Base-by-base conservation (phyloP, 64 coral and sea anemone species). In the Pachyseris speciosa region DNA sequence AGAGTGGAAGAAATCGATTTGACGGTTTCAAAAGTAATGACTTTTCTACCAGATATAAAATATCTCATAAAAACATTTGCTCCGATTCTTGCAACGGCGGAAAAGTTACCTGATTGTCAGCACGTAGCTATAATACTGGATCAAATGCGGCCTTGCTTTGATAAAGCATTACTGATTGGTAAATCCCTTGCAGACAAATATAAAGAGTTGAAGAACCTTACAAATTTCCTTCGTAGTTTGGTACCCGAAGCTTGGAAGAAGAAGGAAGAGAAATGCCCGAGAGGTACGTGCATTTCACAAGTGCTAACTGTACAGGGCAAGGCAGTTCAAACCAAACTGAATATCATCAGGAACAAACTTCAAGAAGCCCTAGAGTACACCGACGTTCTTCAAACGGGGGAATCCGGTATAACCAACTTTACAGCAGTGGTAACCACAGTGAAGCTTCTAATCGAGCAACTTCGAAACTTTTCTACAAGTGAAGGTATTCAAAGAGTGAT, bases 211-310 rank as follows among this genome's bases (percentile, higher is more conserved):
- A 32, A 70, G 40, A 92, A 87, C 19, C 88, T 88, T 30, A 26
- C 94, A 5, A 26, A 50, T 30, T 13, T 76, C 16, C 43, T 98
- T 27, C 73, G 61, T 16, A 43, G 60, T 25, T 83, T 98, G 88
- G 83, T 94, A 27, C 89, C 92, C 0, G 90, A 88, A 29, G 84
- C 89, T 20, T 88, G 93, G 64, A 90, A 80, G 25, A 92, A 89
- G 34, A 90, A 84, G 52, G 69, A 83, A 28, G 92, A 94, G 13
- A 94, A 94, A 55, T 98, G 96, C 47, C 65, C 94, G 25, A 98
- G 88, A 69, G 96, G 96, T 24, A 83, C 88, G 6, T 98, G 96
- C 61, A 83, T 98, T 37, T 88, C 89, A 8, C 92, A 98, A 27
- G 89, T 79, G 7, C 94, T 98, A 26, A 94, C 72, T 7, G 47